These are phyloP conservation scores for Tachysurus vachellii DNA, from an alignment of 2,113 vertebrate species.

Conservation along the genomic window DNA sequence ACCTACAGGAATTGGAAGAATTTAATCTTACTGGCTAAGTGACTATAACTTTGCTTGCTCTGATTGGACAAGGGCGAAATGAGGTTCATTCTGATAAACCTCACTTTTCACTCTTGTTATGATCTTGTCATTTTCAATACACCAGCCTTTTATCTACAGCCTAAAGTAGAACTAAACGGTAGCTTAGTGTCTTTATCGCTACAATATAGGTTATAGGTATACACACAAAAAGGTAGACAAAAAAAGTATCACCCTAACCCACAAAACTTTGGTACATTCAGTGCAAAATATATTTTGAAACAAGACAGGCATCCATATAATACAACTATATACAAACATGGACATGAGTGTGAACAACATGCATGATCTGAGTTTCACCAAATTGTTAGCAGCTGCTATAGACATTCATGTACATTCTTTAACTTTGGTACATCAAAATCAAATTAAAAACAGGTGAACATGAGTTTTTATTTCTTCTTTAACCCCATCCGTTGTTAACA, in stretches of 20 bases:
- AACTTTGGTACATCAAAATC: conserved; percentile 10
- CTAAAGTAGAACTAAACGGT: background rate
- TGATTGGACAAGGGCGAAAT: background rate
- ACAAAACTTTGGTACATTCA: conserved; percentile 57
- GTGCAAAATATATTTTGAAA: conserved; percentile 64
- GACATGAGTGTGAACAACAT: conserved; percentile 47
- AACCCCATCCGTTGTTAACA: conserved; percentile 34
- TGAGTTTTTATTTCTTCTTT: conserved; percentile 35
- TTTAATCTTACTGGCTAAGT: background rate
- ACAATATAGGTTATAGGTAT: background rate
- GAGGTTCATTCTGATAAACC: too few species aligned
- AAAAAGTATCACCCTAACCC: conserved; percentile 35
- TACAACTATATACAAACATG: conserved; percentile 61
- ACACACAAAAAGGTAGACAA: conserved; percentile 18
- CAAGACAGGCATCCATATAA: conserved; percentile 58
- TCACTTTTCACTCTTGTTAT: background rate
- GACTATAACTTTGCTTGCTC: background rate
- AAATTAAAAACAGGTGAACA: conserved; percentile 33
- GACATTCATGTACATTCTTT: conserved; percentile 11
- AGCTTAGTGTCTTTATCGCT: background rate
- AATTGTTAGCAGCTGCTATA: conserved; percentile 31
- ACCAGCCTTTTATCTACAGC: background rate
- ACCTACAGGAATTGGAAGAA: background rate
- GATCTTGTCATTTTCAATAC: background rate
- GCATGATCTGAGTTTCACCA: conserved; percentile 42